Evolutionary conservation across 2,888 invertebrate species (phyloP), one percentile per base, ranked within the genome.

Genomic region (Tenthredo mesomela): DNA sequence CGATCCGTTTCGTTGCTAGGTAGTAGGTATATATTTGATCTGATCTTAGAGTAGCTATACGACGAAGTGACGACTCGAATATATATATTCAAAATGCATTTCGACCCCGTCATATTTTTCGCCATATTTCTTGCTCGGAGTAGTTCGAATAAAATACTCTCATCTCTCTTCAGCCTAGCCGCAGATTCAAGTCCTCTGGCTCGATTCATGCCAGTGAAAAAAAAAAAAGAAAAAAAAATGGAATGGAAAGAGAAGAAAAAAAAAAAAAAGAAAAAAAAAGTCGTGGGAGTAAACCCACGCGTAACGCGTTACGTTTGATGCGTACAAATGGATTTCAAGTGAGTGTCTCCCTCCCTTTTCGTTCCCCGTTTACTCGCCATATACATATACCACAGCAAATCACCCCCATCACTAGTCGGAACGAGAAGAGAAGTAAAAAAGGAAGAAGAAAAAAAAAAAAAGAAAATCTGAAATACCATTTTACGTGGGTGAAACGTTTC

Each of bases 231-330:
- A 4, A 33, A 43, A 73, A 43, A 73, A 12, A 21, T 18, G 87
- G 87, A 87, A 70, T 71, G 58, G 75, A 75, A 73, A 87, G 87
- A 88, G 86, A 89, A 87, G 85, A 88, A 86, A 86, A 87, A 87
- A 86, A 87, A 70, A 86, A 87, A 18, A 87, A 86, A 87, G 61
- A 86, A 87, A 18, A 40, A 25, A 67, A 37, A 12, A 21, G 5
- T 82, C 21, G 65, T 29, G 33, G n/a, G 61, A 61, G 67, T 43
- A n/a, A 10, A 37, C 40, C 29, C 25, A 29, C 29, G 71, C 40
- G 43, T 37, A 37, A 33, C 58, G 71, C 70, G 75, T 37, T 25
- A 67, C 84, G 84, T 65, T 58, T 67, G 84, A 84, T 84, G 84
- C 84, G 58, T 84, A 84, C 84, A 78, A 84, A 84, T 84, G 84